Conservation (phyloP, 2,888 invertebrate genomes). For the Catocala fraxini region DNA sequence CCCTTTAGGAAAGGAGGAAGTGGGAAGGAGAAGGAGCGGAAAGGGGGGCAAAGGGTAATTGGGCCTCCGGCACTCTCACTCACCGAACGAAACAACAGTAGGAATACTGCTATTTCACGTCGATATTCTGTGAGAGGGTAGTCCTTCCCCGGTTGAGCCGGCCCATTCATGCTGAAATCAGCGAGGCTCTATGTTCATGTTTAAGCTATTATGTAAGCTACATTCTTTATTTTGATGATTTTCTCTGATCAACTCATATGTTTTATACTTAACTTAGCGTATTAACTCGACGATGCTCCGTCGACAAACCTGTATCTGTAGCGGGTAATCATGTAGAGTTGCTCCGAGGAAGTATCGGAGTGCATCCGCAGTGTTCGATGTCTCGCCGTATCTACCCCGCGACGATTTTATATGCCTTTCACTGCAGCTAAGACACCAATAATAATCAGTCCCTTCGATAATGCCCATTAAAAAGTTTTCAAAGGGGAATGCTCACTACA, state of each 20-base stretch:
- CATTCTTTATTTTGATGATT: background rate
- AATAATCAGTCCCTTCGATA: slow-evolving; percentile 20
- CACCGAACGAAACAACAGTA: too few species aligned
- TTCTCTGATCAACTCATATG: background rate
- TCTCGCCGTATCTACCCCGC: slow-evolving; percentile 25
- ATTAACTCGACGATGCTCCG: slow-evolving; percentile 43
- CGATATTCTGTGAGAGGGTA: too few species aligned
- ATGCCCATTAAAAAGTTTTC: slow-evolving; percentile 21
- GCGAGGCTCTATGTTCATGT: too few species aligned
- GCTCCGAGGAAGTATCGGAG: slow-evolving; percentile 60
- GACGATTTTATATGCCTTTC: slow-evolving; percentile 24
- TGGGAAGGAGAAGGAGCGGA: too few species aligned
- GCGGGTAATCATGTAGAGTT: slow-evolving; percentile 58
- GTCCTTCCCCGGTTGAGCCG: too few species aligned
- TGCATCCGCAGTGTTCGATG: slow-evolving; percentile 54
- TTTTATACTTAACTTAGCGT: background rate
- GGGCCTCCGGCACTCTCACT: too few species aligned
- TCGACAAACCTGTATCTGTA: slow-evolving; percentile 68
- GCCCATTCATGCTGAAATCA: too few species aligned
- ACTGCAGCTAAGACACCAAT: slow-evolving; percentile 21
- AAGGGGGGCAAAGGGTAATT: too few species aligned
- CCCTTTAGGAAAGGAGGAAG: too few species aligned
- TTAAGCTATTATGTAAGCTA: too few species aligned
- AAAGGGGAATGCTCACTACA: too few species aligned
- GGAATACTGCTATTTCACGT: too few species aligned